Evolutionary conservation across 1,140 invertebrate genomes (phyloP).

Genomic region (honey bee (Apis mellifera)): DNA sequence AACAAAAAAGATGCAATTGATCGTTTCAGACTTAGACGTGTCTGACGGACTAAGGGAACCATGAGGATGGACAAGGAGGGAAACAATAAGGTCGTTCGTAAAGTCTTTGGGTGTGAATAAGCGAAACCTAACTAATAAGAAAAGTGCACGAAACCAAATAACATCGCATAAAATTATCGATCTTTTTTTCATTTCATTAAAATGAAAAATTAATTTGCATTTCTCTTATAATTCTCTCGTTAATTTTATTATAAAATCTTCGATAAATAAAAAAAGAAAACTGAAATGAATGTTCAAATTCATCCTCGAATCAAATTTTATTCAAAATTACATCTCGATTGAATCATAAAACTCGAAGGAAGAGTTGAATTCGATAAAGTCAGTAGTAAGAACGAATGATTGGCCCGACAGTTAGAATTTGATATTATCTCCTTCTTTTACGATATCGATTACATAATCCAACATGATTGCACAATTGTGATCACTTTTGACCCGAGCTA

Average conservation of each 20-base stretch:
- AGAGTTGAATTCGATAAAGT: neutral
- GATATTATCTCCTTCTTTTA: neutral
- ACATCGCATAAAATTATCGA: neutral
- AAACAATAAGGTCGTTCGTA: neutral
- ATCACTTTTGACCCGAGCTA: neutral
- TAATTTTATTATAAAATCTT: no score
- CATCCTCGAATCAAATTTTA: neutral
- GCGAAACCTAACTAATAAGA: constrained; percentile 26
- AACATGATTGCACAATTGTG: neutral
- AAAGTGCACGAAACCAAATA: constrained; percentile 51
- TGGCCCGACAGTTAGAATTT: neutral
- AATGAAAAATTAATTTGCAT: neutral
- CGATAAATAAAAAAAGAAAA: no score
- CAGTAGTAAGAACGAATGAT: neutral
- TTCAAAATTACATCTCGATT: neutral
- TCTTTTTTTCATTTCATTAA: neutral
- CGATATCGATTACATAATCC: neutral
- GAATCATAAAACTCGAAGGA: neutral
- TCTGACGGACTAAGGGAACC: constrained; percentile 44
- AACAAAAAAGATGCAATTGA: constrained; percentile 9
- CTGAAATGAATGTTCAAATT: neutral
- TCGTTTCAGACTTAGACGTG: neutral
- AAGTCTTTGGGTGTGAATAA: constrained; percentile 29
- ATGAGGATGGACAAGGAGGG: neutral
- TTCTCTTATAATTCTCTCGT: neutral